Base-by-base conservation (phyloP, 2,113 vertebrate species). In the Aldabrachelys gigantea region DNA sequence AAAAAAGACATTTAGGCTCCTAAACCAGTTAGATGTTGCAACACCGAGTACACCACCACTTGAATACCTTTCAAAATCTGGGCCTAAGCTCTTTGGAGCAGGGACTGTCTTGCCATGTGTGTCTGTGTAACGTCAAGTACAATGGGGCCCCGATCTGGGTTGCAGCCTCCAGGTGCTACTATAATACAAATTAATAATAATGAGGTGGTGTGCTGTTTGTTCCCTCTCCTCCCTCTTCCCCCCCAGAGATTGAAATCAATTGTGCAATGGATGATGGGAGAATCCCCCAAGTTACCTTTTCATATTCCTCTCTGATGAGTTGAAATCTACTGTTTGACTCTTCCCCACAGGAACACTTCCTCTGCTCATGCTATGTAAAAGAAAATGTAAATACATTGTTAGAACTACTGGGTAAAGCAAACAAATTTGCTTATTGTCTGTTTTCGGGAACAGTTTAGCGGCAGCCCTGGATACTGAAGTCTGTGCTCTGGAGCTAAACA, bases 331-430 rank as follows among this genome's bases (percentile, higher is more conserved):
- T 57, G 9, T 12, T 53, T 79, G 97, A 92, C 88, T 97, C 97
- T 52, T 97, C 89, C 1, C 96, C 97, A 89, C 98, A 98, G 24
- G 93, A 83, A 72, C 97, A 98, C 49, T n/a, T 96, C 94, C 79
- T 91, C 11, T 59, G 92, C 4, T 89, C 65, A 90, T 97, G 95
- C 97, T 98, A 87, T 8, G 24, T 27, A 62, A 91, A 94, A 85
- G 27, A 44, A 84, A 38, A 78, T 80, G 81, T 57, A 93, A 84
- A 88, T 57, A 85, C 9, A 47, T 13, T 87, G 47, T 84, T 80
- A 69, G n/a, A 84, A 65, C 47, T 24, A 85, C 44, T 41, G 53
- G 29, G 35, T 53, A 38, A 38, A 90, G 27, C 54, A 85, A 80
- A 21, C 16, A 27, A 62, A 47, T 78, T 4, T 47, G 75, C 41